Percentiles rank a stretch among this genome's conserved stretches.
Evolutionary conservation across 2,888 invertebrate genomes (phyloP).

Genomic region (Margaritifera margaritifera): DNA sequence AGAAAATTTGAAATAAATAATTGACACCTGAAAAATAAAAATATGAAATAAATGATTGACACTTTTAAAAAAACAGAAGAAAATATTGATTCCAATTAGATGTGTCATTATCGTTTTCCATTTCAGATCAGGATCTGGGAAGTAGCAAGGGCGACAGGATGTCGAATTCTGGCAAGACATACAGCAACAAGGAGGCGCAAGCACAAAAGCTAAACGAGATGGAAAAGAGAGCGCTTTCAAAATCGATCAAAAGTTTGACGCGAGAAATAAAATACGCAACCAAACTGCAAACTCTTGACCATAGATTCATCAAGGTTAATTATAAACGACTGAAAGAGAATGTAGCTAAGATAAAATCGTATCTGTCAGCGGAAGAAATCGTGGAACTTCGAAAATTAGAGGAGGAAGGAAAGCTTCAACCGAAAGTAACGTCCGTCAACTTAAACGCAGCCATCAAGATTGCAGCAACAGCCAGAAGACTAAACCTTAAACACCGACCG

Average conservation of each 20-base stretch:
- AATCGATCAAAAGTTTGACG: slow-evolving; percentile 54
- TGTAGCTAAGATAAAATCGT: slow-evolving; percentile 59
- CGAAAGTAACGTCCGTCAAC: slow-evolving; percentile 39
- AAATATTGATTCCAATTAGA: too few relatives aligned
- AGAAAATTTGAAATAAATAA: too few relatives aligned
- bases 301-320: slow-evolving; percentile 59
- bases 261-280: slow-evolving; percentile 58
- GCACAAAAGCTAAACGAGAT: slow-evolving; percentile 63
- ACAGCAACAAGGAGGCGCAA: slow-evolving; percentile 45
- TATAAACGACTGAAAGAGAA: slow-evolving; percentile 60
- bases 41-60: too few relatives aligned
- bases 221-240: slow-evolving; percentile 63
- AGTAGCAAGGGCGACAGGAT: not conserved
- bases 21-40: too few relatives aligned
- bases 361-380: slow-evolving; percentile 59
- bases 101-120: too few relatives aligned
- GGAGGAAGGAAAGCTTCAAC: slow-evolving; percentile 51
- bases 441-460: slow-evolving; percentile 59
- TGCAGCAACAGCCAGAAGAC: slow-evolving; percentile 55
- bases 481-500: slow-evolving; percentile 40
- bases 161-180: slow-evolving; percentile 1
- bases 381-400: slow-evolving; percentile 54
- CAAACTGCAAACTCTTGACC: slow-evolving; percentile 62
- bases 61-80: too few relatives aligned
- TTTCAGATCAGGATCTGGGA: too few relatives aligned